These are phyloP conservation scores for Microdon myrmicae DNA, from an alignment of 2,888 invertebrate species.

Conservation along the genomic window DNA sequence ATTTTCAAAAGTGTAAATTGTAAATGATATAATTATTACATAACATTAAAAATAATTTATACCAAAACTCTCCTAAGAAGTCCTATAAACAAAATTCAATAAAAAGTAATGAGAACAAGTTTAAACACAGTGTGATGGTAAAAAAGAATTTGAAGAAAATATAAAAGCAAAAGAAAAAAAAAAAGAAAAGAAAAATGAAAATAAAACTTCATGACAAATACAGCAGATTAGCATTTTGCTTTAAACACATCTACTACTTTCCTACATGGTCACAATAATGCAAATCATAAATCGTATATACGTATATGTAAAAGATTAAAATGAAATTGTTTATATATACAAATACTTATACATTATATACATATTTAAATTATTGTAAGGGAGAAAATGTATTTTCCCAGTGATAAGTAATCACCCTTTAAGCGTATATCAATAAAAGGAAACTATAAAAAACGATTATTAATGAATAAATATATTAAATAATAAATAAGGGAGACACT, in stretches of 20 bases:
- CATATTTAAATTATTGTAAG: constrained; percentile 26
- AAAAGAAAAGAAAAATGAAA: constrained; percentile 12
- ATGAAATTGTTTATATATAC: constrained; percentile 17
- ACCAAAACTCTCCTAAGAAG: constrained; percentile 12
- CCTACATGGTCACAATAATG: constrained; percentile 46
- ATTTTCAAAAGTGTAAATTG: background rate
- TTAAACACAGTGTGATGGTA: constrained; percentile 33
- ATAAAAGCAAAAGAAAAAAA: no score
- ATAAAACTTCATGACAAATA: no score
- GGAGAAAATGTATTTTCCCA: constrained; percentile 19
- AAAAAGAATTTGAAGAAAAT: constrained; percentile 16
- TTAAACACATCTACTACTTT: constrained; percentile 47
- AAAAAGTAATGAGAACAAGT: constrained; percentile 14
- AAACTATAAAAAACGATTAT: constrained; percentile 5
- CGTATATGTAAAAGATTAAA: constrained; percentile 13
- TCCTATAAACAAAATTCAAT: constrained; percentile 31
- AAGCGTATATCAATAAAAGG: constrained; percentile 8
- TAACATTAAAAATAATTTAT: background rate
- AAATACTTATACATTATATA: constrained; percentile 12
- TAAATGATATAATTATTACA: background rate
- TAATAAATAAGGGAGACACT: constrained; percentile 9
- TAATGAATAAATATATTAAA: constrained; percentile 7
- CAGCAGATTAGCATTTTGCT: constrained; percentile 43
- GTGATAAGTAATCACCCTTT: constrained; percentile 18
- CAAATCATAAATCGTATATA: constrained; percentile 30